Conservation (phyloP, 2,797 vertebrate genomes). For the Mormyrops boulengeri region DNA sequence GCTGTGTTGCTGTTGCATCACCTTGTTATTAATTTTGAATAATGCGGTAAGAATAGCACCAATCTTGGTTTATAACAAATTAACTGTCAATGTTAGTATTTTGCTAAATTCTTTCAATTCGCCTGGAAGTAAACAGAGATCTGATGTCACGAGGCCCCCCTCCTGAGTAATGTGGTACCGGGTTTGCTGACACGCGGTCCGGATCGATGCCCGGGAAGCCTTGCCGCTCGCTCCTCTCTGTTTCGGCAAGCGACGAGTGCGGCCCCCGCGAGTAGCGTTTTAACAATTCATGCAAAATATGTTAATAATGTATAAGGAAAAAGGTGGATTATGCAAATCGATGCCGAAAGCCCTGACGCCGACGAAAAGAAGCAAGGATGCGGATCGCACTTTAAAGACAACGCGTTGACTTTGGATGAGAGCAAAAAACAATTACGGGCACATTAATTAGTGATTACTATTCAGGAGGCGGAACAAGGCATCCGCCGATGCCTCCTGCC, state of each 20-base stretch:
- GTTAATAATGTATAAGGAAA: conserved; percentile 54
- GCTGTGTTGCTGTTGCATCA: neutral
- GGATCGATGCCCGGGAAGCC: neutral
- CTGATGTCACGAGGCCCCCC: neutral
- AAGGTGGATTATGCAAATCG: conserved; percentile 57
- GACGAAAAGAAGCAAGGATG: conserved; percentile 34
- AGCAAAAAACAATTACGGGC: conserved; percentile 58
- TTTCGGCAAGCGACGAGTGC: conserved; percentile 30
- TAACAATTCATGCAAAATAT: conserved; percentile 52
- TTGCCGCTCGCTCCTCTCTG: neutral
- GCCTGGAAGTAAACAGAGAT: conserved; percentile 5
- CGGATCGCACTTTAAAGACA: conserved; percentile 55
- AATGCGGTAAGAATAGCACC: neutral
- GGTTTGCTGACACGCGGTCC: neutral
- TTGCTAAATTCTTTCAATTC: conserved; percentile 12
- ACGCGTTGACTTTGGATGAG: conserved; percentile 54
- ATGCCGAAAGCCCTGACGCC: conserved; percentile 52
- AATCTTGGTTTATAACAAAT: neutral
- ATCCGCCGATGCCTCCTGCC: conserved; percentile 10
- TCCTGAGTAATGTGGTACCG: neutral
- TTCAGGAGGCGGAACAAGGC: conserved; percentile 27
- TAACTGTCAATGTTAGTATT: conserved; percentile 18
- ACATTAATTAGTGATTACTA: conserved; percentile 41
- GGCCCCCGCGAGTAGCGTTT: conserved; percentile 47
- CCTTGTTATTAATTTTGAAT: neutral